Conservation (phyloP, 2,888 invertebrate species). For the Volucella bombylans region DNA sequence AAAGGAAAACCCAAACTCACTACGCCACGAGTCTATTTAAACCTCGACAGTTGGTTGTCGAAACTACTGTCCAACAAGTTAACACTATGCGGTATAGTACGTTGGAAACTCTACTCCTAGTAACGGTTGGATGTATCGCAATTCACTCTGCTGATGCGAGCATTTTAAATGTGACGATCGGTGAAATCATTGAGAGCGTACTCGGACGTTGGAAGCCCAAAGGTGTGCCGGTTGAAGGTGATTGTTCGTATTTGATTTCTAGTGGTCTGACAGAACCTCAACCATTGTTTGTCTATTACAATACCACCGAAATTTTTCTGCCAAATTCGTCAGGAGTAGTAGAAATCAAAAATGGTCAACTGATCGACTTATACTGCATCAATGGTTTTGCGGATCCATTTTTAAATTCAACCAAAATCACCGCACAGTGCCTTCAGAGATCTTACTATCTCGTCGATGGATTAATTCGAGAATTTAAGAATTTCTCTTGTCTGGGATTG, state of each 20-base stretch:
- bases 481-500: conserved; percentile 79
- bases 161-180: conserved; percentile 34
- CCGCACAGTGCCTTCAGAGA: conserved; percentile 77
- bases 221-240: conserved; percentile 46
- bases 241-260: conserved; percentile 77
- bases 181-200: conserved; percentile 14
- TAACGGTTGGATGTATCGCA: neutral
- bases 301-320: conserved; percentile 77
- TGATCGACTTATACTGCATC: conserved; percentile 79
- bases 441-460: conserved; percentile 77
- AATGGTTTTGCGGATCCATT: conserved; percentile 63
- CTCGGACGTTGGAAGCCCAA: neutral
- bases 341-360: conserved; percentile 75
- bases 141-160: conserved; percentile 7
- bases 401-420: conserved; percentile 73
- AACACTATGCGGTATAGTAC: conserved; percentile 23
- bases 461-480: conserved; percentile 76
- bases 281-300: conserved; percentile 84
- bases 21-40: neutral
- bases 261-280: conserved; percentile 83
- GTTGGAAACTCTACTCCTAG: neutral
- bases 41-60: conserved; percentile 5
- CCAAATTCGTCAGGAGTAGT: conserved; percentile 77
- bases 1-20: neutral
- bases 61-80: too few relatives aligned